Percentiles rank a stretch among this genome's conserved stretches.
These are phyloP conservation scores for Cantharis flavilabris DNA, from an alignment of 2,888 invertebrate species.

Conservation along the genomic window DNA sequence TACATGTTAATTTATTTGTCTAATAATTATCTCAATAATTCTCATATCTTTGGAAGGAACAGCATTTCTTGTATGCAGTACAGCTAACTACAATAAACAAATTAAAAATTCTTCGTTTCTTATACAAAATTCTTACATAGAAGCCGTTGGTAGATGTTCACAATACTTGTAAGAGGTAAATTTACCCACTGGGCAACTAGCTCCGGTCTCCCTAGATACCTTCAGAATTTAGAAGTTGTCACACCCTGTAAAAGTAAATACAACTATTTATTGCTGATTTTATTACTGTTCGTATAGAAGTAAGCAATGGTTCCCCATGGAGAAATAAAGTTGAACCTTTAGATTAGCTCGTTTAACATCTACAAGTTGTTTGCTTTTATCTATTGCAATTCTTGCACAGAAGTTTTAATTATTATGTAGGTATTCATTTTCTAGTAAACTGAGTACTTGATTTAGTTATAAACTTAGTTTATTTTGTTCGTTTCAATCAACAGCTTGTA, in stretches of 20 bases:
- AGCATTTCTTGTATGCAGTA: too few relatives aligned
- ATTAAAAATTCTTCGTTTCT: too few relatives aligned
- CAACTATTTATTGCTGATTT: neutral
- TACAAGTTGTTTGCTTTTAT: neutral
- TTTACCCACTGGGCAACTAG: neutral
- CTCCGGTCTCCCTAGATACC: neutral
- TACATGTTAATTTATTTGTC: too few relatives aligned
- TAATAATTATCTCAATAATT: too few relatives aligned
- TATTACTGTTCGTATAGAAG: neutral
- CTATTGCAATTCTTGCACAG: neutral
- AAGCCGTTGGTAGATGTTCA: too few relatives aligned
- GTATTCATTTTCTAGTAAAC: neutral
- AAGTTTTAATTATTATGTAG: neutral
- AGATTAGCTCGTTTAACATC: conserved; percentile 11
- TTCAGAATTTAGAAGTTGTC: neutral
- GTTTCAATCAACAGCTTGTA: conserved; percentile 11
- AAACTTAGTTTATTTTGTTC: neutral
- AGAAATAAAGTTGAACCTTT: conserved; percentile 4
- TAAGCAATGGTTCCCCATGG: conserved; percentile 2
- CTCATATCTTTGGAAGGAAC: too few relatives aligned
- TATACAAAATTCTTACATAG: too few relatives aligned
- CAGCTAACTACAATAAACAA: too few relatives aligned
- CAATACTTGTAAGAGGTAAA: too few relatives aligned
- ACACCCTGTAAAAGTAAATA: neutral
- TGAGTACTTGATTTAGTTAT: neutral